Conservation (phyloP, 2,888 invertebrate species). For the Spilarctia lutea region DNA sequence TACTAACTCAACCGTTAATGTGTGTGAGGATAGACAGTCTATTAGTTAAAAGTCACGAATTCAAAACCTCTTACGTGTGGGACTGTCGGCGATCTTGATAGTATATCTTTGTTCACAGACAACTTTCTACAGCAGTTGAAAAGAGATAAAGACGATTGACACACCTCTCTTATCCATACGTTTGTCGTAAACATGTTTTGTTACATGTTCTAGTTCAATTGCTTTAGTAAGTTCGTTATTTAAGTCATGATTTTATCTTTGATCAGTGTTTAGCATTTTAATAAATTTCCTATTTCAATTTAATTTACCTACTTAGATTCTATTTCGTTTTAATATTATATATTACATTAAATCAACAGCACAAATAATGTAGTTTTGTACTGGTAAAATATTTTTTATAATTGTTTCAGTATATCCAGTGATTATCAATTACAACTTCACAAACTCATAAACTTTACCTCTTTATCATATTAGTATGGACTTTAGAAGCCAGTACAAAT, state of each 20-base stretch:
- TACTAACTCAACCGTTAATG: background rate
- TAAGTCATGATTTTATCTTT: background rate
- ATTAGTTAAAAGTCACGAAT: background rate
- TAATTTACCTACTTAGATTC: too few species aligned
- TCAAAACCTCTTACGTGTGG: constrained; percentile 8
- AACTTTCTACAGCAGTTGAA: constrained; percentile 2
- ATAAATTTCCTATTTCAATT: too few species aligned
- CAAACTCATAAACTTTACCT: too few species aligned
- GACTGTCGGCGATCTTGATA: background rate
- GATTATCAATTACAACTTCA: too few species aligned
- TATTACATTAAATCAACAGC: too few species aligned
- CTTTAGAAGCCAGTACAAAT: background rate
- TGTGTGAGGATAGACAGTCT: background rate
- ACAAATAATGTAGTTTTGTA: too few species aligned
- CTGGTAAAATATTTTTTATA: too few species aligned
- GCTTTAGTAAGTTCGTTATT: background rate
- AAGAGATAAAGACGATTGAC: background rate
- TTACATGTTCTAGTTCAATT: background rate
- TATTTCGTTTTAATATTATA: too few species aligned
- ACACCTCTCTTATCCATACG: constrained; percentile 1
- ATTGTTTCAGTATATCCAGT: too few species aligned
- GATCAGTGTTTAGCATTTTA: too few species aligned
- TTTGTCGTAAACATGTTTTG: background rate
- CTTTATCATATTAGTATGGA: too few species aligned
- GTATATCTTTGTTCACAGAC: background rate